A percentile compares a stretch with the other conserved stretches of the same genome.
phyloP scores from a whole-genome alignment of 2,113 vertebrate genomes.

The Mellivora capensis region DNA sequence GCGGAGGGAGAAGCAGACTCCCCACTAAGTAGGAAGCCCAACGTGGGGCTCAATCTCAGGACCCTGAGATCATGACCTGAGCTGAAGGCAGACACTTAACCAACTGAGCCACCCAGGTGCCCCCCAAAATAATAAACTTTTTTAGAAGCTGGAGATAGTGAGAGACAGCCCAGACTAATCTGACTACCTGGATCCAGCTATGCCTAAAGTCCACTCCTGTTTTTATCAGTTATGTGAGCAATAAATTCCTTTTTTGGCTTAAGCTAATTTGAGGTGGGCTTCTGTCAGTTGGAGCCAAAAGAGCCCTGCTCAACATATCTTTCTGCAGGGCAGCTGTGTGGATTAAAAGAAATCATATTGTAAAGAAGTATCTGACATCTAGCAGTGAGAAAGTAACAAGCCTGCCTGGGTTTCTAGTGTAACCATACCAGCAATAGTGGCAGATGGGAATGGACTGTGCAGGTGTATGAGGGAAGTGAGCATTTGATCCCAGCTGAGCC shows the following conservation, averaged over 20 bases:
- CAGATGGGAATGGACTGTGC: neutral
- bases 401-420: neutral
- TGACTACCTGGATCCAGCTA: neutral
- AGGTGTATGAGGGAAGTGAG: neutral
- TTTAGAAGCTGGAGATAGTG: neutral
- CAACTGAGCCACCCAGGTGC: neutral
- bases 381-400: neutral
- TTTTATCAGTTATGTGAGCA: slow-evolving; percentile 25
- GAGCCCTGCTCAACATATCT: neutral
- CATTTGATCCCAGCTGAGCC: neutral
- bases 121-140: neutral
- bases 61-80: neutral
- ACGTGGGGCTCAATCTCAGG: neutral
- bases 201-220: neutral
- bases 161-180: neutral
- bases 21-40: neutral
- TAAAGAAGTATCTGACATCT: neutral
- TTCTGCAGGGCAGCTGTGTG: neutral
- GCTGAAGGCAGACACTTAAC: neutral
- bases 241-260: neutral
- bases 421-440: neutral
- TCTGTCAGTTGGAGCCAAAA: neutral
- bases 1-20: neutral
- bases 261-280: neutral
- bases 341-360: neutral